These are phyloP conservation scores for Ferrisia virgata DNA, from an alignment of 2,888 invertebrate genomes.

Conservation along the genomic window DNA sequence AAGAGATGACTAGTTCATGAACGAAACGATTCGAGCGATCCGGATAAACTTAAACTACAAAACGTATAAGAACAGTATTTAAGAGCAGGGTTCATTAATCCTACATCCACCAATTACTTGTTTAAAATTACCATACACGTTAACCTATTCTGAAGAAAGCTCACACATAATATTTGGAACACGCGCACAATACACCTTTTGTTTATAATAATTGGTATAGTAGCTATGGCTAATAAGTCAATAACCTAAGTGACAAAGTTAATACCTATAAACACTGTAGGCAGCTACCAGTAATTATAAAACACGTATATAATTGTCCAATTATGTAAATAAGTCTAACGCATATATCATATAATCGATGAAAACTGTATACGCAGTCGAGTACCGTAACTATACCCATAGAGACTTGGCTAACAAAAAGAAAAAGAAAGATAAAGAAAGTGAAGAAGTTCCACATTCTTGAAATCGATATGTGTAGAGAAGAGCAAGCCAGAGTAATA, in stretches of 20 bases:
- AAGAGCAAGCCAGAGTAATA: background rate
- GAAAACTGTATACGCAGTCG: background rate
- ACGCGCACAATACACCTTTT: background rate
- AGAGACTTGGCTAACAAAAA: background rate
- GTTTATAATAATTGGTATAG: background rate
- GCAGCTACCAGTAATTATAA: background rate
- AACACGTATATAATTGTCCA: background rate
- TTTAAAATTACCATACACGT: background rate
- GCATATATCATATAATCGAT: background rate
- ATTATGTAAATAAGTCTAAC: background rate
- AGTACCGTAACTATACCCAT: background rate
- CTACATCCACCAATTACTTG: background rate
- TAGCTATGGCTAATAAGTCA: background rate
- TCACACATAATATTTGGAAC: background rate
- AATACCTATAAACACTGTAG: background rate
- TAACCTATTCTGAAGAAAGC: background rate
- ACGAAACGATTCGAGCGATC: too few species aligned
- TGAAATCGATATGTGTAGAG: background rate
- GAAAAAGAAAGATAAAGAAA: background rate
- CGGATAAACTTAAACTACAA: too few species aligned
- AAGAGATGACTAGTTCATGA: too few species aligned
- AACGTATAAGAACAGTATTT: background rate
- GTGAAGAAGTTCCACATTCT: constrained; percentile 20
- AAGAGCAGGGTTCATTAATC: background rate
- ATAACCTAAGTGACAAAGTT: constrained; percentile 12